Conservation (phyloP, 2,113 vertebrate genomes). For the Gnathonemus echidnorhynchus region DNA sequence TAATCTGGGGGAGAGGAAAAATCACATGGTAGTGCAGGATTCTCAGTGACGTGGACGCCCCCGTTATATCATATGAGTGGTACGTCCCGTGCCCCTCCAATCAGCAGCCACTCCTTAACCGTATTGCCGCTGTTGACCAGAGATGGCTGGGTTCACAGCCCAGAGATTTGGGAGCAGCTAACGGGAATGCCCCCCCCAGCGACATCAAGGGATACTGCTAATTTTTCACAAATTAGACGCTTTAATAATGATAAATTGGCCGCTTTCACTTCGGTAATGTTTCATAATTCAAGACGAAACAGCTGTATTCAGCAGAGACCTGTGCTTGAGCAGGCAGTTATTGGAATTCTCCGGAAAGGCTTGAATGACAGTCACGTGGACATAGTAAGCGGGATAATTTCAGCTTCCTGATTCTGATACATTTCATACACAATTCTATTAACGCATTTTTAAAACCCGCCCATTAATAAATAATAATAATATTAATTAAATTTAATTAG, state of each 20-base stretch:
- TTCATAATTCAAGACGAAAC: background rate
- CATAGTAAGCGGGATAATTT: background rate
- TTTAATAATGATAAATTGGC: constrained; percentile 1
- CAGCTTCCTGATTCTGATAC: background rate
- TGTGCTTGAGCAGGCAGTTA: background rate
- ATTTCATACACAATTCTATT: background rate
- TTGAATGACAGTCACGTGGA: background rate
- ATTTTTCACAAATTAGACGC: background rate
- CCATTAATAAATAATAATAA: background rate
- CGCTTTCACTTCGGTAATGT: background rate
- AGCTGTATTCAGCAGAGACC: background rate
- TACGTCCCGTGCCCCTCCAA: constrained; percentile 36
- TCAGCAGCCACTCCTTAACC: constrained; percentile 37
- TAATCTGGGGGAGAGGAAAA: background rate
- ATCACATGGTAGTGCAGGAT: constrained; percentile 1
- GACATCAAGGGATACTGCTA: background rate
- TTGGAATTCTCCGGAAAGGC: background rate
- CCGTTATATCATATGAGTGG: constrained; percentile 42
- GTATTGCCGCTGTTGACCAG: constrained; percentile 39
- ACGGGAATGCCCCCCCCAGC: background rate
- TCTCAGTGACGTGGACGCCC: constrained; percentile 29
- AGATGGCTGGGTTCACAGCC: constrained; percentile 41
- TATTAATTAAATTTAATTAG: background rate
- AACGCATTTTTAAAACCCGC: background rate
- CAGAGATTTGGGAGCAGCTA: background rate